Percentiles rank a stretch among this genome's conserved stretches.
Evolutionary conservation across 1,140 invertebrate species (phyloP).

Genomic region (Lepeophtheirus salmonis): DNA sequence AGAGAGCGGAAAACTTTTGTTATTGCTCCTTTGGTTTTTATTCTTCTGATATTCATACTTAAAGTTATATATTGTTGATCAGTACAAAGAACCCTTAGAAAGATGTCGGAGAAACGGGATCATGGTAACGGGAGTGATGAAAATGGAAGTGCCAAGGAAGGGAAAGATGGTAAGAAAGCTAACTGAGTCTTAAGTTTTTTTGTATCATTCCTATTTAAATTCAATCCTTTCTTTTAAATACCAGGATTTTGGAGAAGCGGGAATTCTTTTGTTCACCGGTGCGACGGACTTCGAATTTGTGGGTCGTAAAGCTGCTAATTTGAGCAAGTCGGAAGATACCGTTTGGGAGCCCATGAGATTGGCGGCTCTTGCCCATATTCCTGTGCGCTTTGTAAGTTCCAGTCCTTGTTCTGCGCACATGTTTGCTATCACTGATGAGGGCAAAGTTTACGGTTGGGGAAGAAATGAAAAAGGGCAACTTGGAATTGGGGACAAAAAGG

Average conservation of each 20-base stretch:
- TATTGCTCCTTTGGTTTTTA: background rate
- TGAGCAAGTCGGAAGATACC: constrained; percentile 2
- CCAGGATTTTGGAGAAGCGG: constrained; percentile 61
- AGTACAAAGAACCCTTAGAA: background rate
- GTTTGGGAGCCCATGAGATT: constrained; percentile 15
- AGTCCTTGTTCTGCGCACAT: background rate
- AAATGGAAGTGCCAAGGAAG: background rate
- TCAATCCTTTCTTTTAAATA: constrained; percentile 79
- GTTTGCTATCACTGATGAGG: constrained; percentile 18
- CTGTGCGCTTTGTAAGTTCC: background rate
- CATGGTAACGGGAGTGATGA: background rate
- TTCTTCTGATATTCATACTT: background rate
- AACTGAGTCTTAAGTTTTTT: background rate
- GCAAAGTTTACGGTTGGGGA: constrained; percentile 17
- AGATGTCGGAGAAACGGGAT: background rate
- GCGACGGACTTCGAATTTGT: constrained; percentile 17
- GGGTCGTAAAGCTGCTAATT: constrained; percentile 9
- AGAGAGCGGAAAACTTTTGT: background rate
- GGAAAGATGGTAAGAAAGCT: background rate
- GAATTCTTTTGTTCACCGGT: constrained; percentile 27
- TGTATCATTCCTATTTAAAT: constrained; percentile 64
- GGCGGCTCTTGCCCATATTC: constrained; percentile 4
- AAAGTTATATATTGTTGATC: background rate
- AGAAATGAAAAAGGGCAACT: constrained; percentile 47
- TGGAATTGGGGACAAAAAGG: constrained; percentile 29